phyloP scores from a whole-genome alignment of 2,113 vertebrate genomes.

The Centropristis striata region DNA sequence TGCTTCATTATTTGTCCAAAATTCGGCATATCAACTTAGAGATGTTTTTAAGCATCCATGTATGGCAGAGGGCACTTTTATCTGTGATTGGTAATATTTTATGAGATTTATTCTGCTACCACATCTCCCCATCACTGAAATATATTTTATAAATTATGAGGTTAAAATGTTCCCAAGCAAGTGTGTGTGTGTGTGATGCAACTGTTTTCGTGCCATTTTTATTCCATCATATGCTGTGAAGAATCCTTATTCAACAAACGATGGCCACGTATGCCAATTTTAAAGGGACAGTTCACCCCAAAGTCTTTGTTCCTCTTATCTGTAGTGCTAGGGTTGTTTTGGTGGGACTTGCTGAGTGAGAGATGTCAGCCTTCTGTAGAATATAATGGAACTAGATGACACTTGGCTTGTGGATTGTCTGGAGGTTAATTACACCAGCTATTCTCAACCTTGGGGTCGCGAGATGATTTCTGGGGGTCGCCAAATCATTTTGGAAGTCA shows the following conservation, averaged over 20 bases:
- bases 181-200: not conserved
- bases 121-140: not conserved
- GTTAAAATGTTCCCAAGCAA: not conserved
- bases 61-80: not conserved
- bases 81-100: constrained; percentile 6
- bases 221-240: not conserved
- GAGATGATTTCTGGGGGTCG: too few species aligned
- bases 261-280: not conserved
- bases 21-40: too few species aligned
- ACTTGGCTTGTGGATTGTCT: too few species aligned
- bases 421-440: too few species aligned
- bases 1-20: too few species aligned
- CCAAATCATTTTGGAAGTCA: too few species aligned
- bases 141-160: not conserved
- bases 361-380: too few species aligned
- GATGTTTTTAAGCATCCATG: not conserved
- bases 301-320: too few species aligned
- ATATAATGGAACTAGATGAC: too few species aligned
- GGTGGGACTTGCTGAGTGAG: too few species aligned
- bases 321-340: too few species aligned
- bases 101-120: not conserved
- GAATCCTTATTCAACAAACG: not conserved
- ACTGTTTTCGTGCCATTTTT: not conserved
- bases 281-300: not conserved
- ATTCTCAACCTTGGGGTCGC: too few species aligned